Conservation (phyloP, 2,797 vertebrate species). For the Cyclura pinguis region DNA sequence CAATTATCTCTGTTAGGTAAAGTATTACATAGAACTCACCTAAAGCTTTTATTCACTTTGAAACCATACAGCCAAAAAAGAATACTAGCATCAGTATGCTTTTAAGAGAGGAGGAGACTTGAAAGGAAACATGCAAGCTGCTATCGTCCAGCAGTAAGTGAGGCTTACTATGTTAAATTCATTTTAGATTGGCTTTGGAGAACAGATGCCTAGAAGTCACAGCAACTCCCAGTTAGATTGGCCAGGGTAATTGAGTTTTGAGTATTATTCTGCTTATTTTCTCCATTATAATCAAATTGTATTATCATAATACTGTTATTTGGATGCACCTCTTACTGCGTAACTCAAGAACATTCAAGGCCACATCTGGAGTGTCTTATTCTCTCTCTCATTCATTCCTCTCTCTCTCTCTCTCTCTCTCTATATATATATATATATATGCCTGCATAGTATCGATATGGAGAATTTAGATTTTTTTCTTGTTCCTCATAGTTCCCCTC, state of each 20-base stretch:
- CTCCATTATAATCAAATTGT: conserved; percentile 83
- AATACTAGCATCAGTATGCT: conserved; percentile 2
- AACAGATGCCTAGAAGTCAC: conserved; percentile 61
- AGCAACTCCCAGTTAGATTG: conserved; percentile 67
- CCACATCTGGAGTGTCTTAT: background rate
- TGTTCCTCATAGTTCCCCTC: background rate
- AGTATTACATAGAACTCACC: conserved; percentile 27
- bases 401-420: too few relatives aligned
- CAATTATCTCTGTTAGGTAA: conserved; percentile 43
- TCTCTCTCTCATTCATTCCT: background rate
- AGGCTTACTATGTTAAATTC: conserved; percentile 48
- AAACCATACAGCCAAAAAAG: conserved; percentile 37
- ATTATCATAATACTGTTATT: conserved; percentile 88
- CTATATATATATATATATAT: too few relatives aligned
- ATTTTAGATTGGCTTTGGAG: conserved; percentile 69
- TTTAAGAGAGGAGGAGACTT: conserved; percentile 39
- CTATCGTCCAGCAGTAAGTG: conserved; percentile 39
- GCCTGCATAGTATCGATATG: background rate
- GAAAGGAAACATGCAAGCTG: conserved; percentile 56
- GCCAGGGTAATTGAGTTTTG: conserved; percentile 73
- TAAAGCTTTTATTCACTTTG: conserved; percentile 35
- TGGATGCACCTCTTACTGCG: conserved; percentile 69
- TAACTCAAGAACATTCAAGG: conserved; percentile 67
- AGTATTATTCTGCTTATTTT: conserved; percentile 73
- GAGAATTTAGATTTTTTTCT: background rate